phyloP scores from a whole-genome alignment of 2,888 invertebrate genomes.

The Helicoverpa assulta region DNA sequence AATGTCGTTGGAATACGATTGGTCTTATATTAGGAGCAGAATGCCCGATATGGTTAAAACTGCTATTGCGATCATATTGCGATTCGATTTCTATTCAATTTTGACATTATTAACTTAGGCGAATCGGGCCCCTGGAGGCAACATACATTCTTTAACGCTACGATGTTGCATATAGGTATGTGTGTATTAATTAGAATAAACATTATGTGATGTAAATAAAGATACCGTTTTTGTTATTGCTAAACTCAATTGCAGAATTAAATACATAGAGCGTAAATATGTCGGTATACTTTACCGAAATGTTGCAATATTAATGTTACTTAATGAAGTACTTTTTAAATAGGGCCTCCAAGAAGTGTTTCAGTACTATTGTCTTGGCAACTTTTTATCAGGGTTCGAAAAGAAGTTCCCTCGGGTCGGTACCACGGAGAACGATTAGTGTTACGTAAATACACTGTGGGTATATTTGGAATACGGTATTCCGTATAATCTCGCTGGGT shows the following conservation, averaged over 20 bases:
- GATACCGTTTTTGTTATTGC: constrained; percentile 41
- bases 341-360: too few relatives aligned
- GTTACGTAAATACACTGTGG: constrained; percentile 12
- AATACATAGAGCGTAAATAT: constrained; percentile 30
- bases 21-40: too few relatives aligned
- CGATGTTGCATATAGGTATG: constrained; percentile 51
- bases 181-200: constrained; percentile 49
- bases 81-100: too few relatives aligned
- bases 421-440: not conserved
- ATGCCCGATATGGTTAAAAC: too few relatives aligned
- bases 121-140: too few relatives aligned
- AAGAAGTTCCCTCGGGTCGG: not conserved
- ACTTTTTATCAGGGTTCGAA: not conserved
- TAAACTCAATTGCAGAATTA: constrained; percentile 46
- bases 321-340: too few relatives aligned
- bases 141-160: constrained; percentile 58
- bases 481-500: constrained; percentile 13
- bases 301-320: too few relatives aligned
- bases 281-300: too few relatives aligned
- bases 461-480: constrained; percentile 20
- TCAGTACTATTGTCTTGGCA: too few relatives aligned
- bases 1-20: too few relatives aligned
- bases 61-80: too few relatives aligned
- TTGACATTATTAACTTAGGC: too few relatives aligned
- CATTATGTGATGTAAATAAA: constrained; percentile 42